Percentiles rank a stretch among this genome's conserved stretches.
These are phyloP conservation scores for Entomobrya multifasciata DNA, from an alignment of 2,888 invertebrate genomes.

Conservation along the genomic window DNA sequence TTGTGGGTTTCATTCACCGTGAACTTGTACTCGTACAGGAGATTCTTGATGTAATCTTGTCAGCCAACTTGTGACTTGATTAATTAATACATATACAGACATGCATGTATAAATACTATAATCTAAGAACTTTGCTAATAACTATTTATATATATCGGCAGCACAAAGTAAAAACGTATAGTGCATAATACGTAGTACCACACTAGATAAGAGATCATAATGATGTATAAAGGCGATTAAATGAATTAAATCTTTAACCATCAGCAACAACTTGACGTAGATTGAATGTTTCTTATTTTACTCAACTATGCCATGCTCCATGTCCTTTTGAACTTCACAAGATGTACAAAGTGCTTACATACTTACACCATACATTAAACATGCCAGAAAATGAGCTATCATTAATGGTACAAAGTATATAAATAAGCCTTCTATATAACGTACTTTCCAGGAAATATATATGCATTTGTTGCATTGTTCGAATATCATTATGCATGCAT, in stretches of 20 bases:
- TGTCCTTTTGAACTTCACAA: background rate
- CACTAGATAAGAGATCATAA: background rate
- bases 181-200: background rate
- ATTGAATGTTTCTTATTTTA: constrained; percentile 4
- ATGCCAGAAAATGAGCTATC: no score
- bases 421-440: no score
- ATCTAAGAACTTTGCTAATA: background rate
- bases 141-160: background rate
- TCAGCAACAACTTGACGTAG: constrained; percentile 9
- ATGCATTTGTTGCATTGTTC: constrained; percentile 10
- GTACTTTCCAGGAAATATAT: no score
- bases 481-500: constrained; percentile 20
- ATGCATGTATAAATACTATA: background rate
- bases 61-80: background rate
- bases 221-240: background rate
- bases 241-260: background rate
- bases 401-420: no score
- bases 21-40: no score
- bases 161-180: no score
- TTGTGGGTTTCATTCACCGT: no score
- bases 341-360: no score
- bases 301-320: background rate
- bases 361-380: no score
- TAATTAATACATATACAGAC: constrained; percentile 15
- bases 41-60: background rate